Evolutionary conservation across 2,797 vertebrate genomes (phyloP).

Genomic region (Coregonus ussuriensis): DNA sequence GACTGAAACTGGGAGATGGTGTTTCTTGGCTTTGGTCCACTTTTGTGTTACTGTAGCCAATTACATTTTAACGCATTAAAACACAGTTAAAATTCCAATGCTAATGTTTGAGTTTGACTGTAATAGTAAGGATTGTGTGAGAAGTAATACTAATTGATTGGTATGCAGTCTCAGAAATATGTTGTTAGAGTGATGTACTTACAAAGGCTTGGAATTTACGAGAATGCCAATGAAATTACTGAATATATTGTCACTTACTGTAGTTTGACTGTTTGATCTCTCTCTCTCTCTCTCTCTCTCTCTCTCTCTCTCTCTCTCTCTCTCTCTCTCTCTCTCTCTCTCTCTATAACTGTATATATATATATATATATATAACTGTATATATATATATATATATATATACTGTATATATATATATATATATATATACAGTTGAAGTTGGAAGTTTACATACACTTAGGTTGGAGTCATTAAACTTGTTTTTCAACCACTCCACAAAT

Average conservation of each 20-base stretch:
- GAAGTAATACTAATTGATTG: too few relatives aligned
- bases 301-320: not conserved
- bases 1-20: not conserved
- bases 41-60: not conserved
- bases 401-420: too few relatives aligned
- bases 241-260: too few relatives aligned
- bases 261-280: not conserved
- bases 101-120: not conserved
- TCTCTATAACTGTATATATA: not conserved
- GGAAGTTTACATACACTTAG: too few relatives aligned
- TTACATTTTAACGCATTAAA: not conserved
- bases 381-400: too few relatives aligned
- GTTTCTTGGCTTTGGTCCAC: not conserved
- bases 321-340: not conserved
- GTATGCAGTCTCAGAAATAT: not conserved
- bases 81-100: not conserved
- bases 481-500: too few relatives aligned
- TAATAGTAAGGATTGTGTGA: not conserved
- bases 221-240: too few relatives aligned
- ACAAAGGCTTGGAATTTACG: too few relatives aligned
- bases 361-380: too few relatives aligned
- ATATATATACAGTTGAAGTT: too few relatives aligned
- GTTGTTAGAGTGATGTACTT: conserved; percentile 16
- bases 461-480: too few relatives aligned
- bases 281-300: not conserved